Evolutionary conservation across 1,140 invertebrate species (phyloP).

Genomic region (Ladona fulva): DNA sequence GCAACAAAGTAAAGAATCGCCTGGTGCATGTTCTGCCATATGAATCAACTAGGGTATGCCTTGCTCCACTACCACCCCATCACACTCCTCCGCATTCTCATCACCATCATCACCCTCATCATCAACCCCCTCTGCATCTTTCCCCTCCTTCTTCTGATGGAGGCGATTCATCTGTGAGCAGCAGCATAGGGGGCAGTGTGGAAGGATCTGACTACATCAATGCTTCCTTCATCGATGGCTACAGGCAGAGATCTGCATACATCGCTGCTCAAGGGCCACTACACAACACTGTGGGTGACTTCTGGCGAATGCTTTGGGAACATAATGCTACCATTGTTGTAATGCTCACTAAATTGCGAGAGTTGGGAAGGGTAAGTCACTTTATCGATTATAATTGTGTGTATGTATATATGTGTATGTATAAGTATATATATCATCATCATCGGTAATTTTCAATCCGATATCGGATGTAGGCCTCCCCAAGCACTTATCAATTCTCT

Average conservation of each 20-base stretch:
- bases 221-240: constrained; percentile 95
- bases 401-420: constrained; percentile 10
- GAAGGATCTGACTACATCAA: constrained; percentile 99
- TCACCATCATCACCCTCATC: background rate
- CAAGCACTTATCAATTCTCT: too few species aligned
- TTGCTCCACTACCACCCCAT: constrained; percentile 51
- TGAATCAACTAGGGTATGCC: constrained; percentile 88
- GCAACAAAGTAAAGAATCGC: constrained; percentile 97
- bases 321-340: constrained; percentile 99
- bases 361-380: constrained; percentile 81
- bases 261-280: constrained; percentile 97
- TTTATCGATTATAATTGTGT: too few species aligned
- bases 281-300: constrained; percentile 91
- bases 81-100: background rate
- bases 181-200: constrained; percentile 57
- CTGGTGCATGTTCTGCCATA: constrained; percentile 95
- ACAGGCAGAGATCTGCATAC: constrained; percentile 84
- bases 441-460: too few species aligned
- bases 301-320: constrained; percentile 99
- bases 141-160: background rate
- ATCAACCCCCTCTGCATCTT: background rate
- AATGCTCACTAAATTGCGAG: constrained; percentile 95
- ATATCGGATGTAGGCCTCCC: too few species aligned
- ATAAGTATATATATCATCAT: too few species aligned
- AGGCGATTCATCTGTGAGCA: background rate